Conservation (phyloP, 2,888 invertebrate species). For the Carcina quercana region DNA sequence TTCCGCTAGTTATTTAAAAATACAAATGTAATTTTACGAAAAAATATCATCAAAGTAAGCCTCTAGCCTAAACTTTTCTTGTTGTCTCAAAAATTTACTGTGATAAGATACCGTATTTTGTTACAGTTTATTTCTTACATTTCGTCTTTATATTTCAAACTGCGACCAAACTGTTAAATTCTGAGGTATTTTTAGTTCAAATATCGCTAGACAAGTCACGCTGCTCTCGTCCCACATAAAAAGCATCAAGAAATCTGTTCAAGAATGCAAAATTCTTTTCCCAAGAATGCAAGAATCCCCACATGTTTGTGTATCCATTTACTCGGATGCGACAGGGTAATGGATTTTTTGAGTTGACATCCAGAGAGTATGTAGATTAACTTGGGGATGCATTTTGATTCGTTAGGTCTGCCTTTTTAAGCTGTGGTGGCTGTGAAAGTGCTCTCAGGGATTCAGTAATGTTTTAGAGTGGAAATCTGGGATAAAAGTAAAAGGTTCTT, state of each 20-base stretch:
- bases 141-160: background rate
- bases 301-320: constrained; percentile 55
- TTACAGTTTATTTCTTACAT: background rate
- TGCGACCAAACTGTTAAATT: background rate
- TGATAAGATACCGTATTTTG: background rate
- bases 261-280: constrained; percentile 23
- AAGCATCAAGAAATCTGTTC: constrained; percentile 4
- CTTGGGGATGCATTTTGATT: constrained; percentile 2
- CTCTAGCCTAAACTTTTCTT: background rate
- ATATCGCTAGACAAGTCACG: background rate
- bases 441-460: too few relatives aligned
- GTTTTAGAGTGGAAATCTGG: too few relatives aligned
- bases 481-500: too few relatives aligned
- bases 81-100: background rate
- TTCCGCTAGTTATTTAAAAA: background rate
- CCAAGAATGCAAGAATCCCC: background rate
- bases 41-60: background rate
- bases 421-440: too few relatives aligned
- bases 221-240: background rate
- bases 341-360: constrained; percentile 32
- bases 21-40: background rate
- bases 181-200: background rate
- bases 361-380: constrained; percentile 5
- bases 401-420: background rate
- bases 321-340: constrained; percentile 38